Evolutionary conservation across 2,113 vertebrate species (phyloP).

Genomic region (Saimiri boliviensis): DNA sequence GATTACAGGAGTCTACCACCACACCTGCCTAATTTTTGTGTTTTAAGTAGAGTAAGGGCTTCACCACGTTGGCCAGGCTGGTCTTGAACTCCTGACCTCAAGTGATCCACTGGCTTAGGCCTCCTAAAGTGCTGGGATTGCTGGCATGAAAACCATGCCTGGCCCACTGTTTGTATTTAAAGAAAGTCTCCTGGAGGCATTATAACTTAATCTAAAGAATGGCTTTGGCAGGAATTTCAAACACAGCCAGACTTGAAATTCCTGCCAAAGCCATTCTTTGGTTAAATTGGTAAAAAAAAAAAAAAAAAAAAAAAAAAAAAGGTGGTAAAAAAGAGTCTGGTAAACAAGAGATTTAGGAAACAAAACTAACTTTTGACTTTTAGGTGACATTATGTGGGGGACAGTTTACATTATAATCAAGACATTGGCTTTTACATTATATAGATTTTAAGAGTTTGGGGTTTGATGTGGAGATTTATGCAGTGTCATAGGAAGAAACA

Average conservation of each 20-base stretch:
- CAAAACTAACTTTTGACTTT: neutral
- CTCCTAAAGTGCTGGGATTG: too few relatives aligned
- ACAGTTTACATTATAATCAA: neutral
- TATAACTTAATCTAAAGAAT: neutral
- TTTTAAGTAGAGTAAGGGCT: too few relatives aligned
- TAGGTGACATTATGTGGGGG: neutral
- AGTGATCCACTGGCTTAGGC: too few relatives aligned
- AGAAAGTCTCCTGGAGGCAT: neutral
- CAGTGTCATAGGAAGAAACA: neutral
- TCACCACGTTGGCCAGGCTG: too few relatives aligned
- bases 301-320: neutral
- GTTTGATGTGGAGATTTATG: slow-evolving; percentile 9
- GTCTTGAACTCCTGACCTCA: too few relatives aligned
- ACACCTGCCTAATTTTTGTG: too few relatives aligned
- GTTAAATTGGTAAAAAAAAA: neutral
- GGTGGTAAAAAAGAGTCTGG: neutral
- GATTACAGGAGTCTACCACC: too few relatives aligned
- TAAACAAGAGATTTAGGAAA: neutral
- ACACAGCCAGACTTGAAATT: neutral
- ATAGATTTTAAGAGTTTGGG: slow-evolving; percentile 18
- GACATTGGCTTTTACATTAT: neutral
- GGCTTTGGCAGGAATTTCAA: neutral
- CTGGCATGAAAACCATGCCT: too few relatives aligned
- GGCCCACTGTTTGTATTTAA: neutral
- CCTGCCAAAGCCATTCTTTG: too few relatives aligned